Evolutionary conservation across 2,888 invertebrate species (phyloP), one percentile per base, ranked within the genome.

Genomic region (Desoria tigrina): DNA sequence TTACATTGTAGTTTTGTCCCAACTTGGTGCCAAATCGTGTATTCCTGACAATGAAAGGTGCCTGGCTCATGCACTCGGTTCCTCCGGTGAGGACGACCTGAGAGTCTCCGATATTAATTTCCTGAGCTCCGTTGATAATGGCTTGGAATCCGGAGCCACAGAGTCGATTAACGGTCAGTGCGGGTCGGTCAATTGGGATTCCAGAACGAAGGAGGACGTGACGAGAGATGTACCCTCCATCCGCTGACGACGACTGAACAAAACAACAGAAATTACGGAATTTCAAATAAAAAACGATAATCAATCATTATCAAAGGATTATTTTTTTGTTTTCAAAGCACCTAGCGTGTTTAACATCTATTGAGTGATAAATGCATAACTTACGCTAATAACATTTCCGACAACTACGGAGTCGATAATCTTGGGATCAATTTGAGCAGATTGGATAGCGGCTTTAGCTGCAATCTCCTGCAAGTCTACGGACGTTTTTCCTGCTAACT

Each of bases 81-180:
- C 98, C 97, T 54, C 96, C 97, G 26, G 94, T 90, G 39, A 98
- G 80, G 1, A 91, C 90, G 63, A 98, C 86, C 77, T 90, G 87
- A 1, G 94, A 88, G 69, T 89, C 89, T 32, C 94, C 94, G 11
- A 88, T 83, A 60, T 88, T 77, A 74, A 98, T 96, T 79, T 95
- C 96, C 90, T 92, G 77, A 4, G 66, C 66, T 1, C 58, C 66
- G 26, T 66, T 66, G 2, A 59, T 23, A 51, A 45, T 16, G 4
- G 45, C 16, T 16, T 99, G 98, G 81, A 99, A 99, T 1, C 98
- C 98, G 32, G 96, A 96, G 18, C 98, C 99, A 81, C 99, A 99
- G 21, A 99, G 84, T 70, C 98, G 84, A 83, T 98, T 99, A 55
- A 99, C 86, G 57, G 89, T 88, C 1, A 94, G 83, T 0, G 92